These are phyloP conservation scores for Pseudococcus viburni DNA, from an alignment of 2,888 invertebrate genomes.

Conservation along the genomic window DNA sequence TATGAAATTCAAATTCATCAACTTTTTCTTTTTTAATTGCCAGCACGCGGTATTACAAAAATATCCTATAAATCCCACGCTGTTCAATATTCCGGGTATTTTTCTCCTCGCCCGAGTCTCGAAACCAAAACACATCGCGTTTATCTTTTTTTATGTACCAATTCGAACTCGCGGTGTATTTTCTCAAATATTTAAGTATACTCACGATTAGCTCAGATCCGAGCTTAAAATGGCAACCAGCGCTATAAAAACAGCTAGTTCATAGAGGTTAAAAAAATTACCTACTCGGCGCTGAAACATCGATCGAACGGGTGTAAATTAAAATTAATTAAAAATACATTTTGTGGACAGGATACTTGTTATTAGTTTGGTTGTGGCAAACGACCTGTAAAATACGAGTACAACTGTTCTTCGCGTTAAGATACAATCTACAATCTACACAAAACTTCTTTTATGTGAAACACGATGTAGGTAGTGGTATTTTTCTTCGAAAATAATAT, in stretches of 20 bases:
- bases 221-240: not conserved
- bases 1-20: slow-evolving; percentile 30
- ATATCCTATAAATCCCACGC: not conserved
- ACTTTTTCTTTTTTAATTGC: slow-evolving; percentile 42
- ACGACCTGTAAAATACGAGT: slow-evolving; percentile 47
- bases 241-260: not conserved
- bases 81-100: not conserved
- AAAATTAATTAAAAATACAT: slow-evolving; percentile 40
- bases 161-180: too few species aligned
- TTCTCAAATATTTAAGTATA: not conserved
- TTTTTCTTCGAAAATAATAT: slow-evolving; percentile 34
- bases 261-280: not conserved
- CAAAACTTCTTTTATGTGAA: slow-evolving; percentile 45
- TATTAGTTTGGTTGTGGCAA: slow-evolving; percentile 26
- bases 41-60: not conserved
- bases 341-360: slow-evolving; percentile 14
- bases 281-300: not conserved
- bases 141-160: too few species aligned
- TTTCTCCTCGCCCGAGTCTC: not conserved
- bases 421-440: not conserved
- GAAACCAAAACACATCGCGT: not conserved
- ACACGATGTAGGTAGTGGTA: not conserved
- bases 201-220: not conserved
- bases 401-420: slow-evolving; percentile 3
- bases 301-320: slow-evolving; percentile 17